Base-by-base conservation (phyloP, 2,113 vertebrate genomes). In the Odocoileus hemionus region DNA sequence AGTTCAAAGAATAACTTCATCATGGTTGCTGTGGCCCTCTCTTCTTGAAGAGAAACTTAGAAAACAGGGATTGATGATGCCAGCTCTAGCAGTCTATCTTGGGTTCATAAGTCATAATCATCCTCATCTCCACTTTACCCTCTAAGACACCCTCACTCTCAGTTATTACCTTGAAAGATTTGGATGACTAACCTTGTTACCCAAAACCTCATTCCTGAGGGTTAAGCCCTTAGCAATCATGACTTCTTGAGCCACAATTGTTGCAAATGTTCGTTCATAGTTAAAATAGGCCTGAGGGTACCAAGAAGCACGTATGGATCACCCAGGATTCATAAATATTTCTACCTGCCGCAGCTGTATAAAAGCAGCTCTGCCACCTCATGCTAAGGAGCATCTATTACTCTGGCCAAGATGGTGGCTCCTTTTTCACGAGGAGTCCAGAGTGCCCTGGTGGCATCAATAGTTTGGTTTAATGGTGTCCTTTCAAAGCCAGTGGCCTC, bases 221-320 rank as follows among this genome's bases (percentile, higher is more conserved):
- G 8, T 7, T 93, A 45, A 7, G 1, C 2, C 7, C 28, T 39
- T 61, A 14, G 7, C 6, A 61, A 1, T 36, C 5, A 55, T 30
- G 17, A 3, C 1, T 57, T 64, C 30, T 76, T 25, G 36, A 23
- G n/a, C 8, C 61, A 16, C 12, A 21, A 17, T 57, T 88, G 1
- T 84, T 84, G 19, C 8, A 85, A 74, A 76, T 79, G 17, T 61
- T 67, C 54, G 23, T 33, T 86, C 43, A 58, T 5, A 60, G 16
- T 30, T 79, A 50, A 23, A 64, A 7, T 13, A 74, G 52, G 3
- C 28, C 36, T 61, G 30, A 50, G 39, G 7, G 2, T 39, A 28
- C 28, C 17, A 0, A 60, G 55, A 47, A 89, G 19, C 25, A 50
- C 0, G 5, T 33, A 3, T 10, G 1, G 2, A 57, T 57, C 43